These are phyloP conservation scores for Aphelinus atriplicis DNA, from an alignment of 1,140 invertebrate genomes.

Conservation along the genomic window DNA sequence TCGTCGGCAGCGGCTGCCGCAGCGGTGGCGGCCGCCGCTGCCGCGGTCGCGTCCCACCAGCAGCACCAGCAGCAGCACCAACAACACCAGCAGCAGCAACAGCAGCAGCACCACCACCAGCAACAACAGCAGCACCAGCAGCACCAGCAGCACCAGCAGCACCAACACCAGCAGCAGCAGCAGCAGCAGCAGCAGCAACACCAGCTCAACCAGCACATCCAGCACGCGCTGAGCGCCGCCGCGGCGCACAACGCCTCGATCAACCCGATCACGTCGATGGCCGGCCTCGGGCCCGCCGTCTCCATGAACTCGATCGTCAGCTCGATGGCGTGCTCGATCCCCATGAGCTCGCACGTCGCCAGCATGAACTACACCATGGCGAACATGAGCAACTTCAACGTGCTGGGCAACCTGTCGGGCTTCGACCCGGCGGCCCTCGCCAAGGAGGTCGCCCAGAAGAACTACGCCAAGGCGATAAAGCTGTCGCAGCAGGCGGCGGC, in stretches of 20 bases:
- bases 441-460: slow-evolving; percentile 82
- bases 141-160: slow-evolving; percentile 9
- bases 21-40: slow-evolving; percentile 13
- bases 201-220: slow-evolving; percentile 49
- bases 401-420: slow-evolving; percentile 53
- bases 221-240: slow-evolving; percentile 43
- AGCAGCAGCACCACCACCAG: slow-evolving; percentile 24
- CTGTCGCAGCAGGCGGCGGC: slow-evolving; percentile 64
- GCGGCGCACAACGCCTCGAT: slow-evolving; percentile 48
- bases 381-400: slow-evolving; percentile 57
- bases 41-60: slow-evolving; percentile 34
- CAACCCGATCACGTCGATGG: slow-evolving; percentile 44
- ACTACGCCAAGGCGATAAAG: slow-evolving; percentile 76
- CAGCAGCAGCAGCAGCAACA: slow-evolving; percentile 43
- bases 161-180: slow-evolving; percentile 28
- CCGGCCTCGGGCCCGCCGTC: slow-evolving; percentile 49
- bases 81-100: slow-evolving; percentile 46
- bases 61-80: slow-evolving; percentile 45
- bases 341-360: slow-evolving; percentile 48
- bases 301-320: slow-evolving; percentile 53
- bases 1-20: slow-evolving; percentile 40
- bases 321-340: slow-evolving; percentile 46
- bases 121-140: slow-evolving; percentile 27
- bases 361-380: slow-evolving; percentile 56
- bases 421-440: slow-evolving; percentile 73